Conservation (phyloP, 2,797 vertebrate species). For the Halcyon badia region DNA sequence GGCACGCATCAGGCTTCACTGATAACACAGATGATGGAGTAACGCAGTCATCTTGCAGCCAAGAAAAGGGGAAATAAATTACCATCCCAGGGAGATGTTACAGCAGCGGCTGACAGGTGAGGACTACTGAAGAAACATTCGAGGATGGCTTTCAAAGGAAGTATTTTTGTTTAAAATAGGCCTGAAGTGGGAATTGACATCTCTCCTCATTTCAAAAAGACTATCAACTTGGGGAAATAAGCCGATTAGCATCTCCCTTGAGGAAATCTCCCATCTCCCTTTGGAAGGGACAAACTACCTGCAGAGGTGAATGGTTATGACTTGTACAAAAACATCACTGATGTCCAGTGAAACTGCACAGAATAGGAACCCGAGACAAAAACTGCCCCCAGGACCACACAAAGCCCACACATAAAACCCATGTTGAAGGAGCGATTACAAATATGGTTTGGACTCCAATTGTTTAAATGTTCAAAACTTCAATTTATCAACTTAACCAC, state of each 20-base stretch:
- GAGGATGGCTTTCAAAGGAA: not conserved
- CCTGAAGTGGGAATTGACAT: not conserved
- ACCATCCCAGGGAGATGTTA: not conserved
- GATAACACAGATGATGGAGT: not conserved
- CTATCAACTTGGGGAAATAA: not conserved
- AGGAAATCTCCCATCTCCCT: not conserved
- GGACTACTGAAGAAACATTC: not conserved
- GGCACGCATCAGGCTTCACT: not conserved
- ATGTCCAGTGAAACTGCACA: not conserved
- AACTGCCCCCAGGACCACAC: not conserved
- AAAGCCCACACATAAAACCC: not conserved
- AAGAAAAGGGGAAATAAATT: conserved; percentile 30
- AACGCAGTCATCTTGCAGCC: not conserved
- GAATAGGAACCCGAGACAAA: not conserved
- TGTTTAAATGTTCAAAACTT: not conserved
- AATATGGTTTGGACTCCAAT: not conserved
- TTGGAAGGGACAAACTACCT: not conserved
- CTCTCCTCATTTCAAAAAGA: not conserved
- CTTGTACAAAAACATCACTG: not conserved
- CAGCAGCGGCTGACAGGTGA: not conserved
- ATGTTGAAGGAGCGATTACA: not conserved
- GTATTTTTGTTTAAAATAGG: not conserved
- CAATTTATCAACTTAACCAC: not conserved
- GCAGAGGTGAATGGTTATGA: fast-evolving
- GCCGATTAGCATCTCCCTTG: not conserved